A percentile compares a stretch with the other conserved stretches of the same genome.
phyloP scores from a whole-genome alignment of 2,797 vertebrate genomes.

The Lagorchestes hirsutus region DNA sequence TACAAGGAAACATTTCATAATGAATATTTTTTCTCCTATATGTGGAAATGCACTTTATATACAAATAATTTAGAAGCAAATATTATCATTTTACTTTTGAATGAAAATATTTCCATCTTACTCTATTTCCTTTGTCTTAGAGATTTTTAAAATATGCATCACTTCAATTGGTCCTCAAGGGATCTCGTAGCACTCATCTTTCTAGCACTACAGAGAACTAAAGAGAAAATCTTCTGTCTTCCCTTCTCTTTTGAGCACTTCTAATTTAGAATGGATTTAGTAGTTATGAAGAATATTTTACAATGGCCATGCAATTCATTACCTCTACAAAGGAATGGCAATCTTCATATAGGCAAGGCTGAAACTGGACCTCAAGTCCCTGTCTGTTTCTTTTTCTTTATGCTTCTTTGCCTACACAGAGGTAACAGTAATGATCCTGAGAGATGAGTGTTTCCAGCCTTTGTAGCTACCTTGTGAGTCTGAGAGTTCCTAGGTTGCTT shows the following conservation, averaged over 20 bases:
- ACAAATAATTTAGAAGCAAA: neutral
- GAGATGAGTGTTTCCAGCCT: neutral
- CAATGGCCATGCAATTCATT: neutral
- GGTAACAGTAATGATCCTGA: neutral
- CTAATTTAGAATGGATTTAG: neutral
- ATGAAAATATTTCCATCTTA: neutral
- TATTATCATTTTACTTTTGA: neutral
- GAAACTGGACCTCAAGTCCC: neutral
- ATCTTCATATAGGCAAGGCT: neutral
- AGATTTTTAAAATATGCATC: neutral
- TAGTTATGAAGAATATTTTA: neutral
- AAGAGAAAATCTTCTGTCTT: neutral
- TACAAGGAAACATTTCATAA: neutral
- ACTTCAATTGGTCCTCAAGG: neutral
- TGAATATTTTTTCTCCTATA: neutral
- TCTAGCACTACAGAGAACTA: neutral
- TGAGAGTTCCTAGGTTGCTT: neutral
- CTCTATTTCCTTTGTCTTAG: neutral
- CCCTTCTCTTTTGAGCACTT: too few species aligned
- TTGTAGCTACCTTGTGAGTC: neutral
- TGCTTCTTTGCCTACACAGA: neutral
- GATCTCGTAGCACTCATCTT: neutral
- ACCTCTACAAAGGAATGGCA: neutral
- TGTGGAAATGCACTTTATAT: neutral
- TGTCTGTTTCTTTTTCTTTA: neutral